Evolutionary conservation across 2,888 invertebrate species (phyloP).

Genomic region (Phlogophora meticulosa): DNA sequence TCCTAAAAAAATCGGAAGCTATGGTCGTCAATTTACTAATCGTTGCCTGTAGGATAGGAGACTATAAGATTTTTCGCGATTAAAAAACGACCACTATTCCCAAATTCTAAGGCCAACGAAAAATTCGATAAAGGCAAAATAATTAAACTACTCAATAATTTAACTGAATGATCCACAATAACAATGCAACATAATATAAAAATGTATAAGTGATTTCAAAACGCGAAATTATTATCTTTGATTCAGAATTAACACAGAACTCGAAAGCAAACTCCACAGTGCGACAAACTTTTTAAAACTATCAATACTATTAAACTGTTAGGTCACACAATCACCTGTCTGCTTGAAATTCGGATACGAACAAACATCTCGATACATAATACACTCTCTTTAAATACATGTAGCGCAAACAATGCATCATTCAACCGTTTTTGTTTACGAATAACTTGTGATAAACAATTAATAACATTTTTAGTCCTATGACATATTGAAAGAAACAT

Average conservation of each 20-base stretch:
- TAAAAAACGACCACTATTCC: no score
- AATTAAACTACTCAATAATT: no score
- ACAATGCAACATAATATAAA: no score
- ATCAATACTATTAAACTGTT: not conserved
- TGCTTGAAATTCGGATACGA: constrained; percentile 11
- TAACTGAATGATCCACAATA: no score
- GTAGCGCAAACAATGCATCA: constrained; percentile 29
- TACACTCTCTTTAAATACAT: constrained; percentile 27
- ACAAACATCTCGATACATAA: constrained; percentile 20
- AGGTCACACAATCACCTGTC: constrained; percentile 16
- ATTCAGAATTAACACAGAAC: no score
- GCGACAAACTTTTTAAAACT: not conserved
- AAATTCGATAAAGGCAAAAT: no score
- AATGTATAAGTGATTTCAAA: not conserved
- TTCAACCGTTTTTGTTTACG: constrained; percentile 40
- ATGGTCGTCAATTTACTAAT: no score
- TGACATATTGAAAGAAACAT: constrained; percentile 14
- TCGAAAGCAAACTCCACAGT: not conserved
- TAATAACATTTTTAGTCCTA: constrained; percentile 16
- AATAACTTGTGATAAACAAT: constrained; percentile 31
- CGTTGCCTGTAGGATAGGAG: no score
- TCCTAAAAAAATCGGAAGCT: no score
- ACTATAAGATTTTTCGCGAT: no score
- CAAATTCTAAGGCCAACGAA: no score
- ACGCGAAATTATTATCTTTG: not conserved